phyloP scores from a whole-genome alignment of 2,113 vertebrate species.

The Maccullochella peelii region DNA sequence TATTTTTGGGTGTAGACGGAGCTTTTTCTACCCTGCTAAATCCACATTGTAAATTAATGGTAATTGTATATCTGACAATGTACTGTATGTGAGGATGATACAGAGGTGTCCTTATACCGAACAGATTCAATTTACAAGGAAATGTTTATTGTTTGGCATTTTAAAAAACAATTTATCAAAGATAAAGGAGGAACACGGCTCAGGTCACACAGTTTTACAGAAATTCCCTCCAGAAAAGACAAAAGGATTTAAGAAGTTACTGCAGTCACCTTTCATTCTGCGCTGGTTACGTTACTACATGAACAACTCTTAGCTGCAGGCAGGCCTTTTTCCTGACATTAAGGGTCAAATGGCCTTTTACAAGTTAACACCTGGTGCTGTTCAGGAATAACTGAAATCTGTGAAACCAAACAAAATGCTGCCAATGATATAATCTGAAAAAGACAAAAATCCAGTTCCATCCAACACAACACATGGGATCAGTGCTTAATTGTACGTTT shows the following conservation, averaged over 20 bases:
- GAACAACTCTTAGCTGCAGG: background rate
- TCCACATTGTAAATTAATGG: too few species aligned
- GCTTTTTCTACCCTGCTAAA: background rate
- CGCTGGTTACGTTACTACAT: background rate
- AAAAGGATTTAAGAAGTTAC: background rate
- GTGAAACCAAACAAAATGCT: background rate
- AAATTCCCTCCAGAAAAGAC: background rate
- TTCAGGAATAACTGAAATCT: background rate
- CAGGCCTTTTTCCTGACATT: background rate
- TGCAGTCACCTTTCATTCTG: background rate
- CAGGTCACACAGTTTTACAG: background rate
- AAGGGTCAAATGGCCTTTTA: too few species aligned
- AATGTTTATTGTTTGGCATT: background rate
- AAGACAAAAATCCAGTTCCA: background rate
- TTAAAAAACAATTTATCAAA: background rate
- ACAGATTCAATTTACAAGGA: background rate
- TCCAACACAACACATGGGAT: slow-evolving; percentile 6
- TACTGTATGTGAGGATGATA: background rate
- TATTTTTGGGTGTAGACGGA: too few species aligned
- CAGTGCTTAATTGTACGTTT: background rate
- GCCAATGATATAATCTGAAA: background rate
- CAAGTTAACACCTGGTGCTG: background rate
- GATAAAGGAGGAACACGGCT: background rate
- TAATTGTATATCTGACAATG: background rate
- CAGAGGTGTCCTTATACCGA: background rate